Percentiles rank a stretch among this genome's conserved stretches.
These are phyloP conservation scores for Trachelus iudaicus DNA, from an alignment of 2,888 invertebrate genomes.

Conservation along the genomic window DNA sequence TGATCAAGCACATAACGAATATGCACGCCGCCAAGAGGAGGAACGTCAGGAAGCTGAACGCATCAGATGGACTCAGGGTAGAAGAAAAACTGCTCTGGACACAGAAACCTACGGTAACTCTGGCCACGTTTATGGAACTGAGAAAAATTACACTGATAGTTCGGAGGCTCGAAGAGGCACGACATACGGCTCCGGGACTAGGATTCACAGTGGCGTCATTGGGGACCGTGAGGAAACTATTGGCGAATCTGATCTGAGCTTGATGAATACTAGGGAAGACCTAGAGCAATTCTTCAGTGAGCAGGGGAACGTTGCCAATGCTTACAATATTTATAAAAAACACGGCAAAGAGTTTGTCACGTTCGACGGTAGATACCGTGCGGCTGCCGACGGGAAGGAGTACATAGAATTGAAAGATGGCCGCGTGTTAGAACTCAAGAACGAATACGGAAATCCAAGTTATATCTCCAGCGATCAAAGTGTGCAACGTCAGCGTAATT, in stretches of 20 bases:
- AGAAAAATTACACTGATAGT: slow-evolving; percentile 34
- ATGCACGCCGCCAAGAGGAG: slow-evolving; percentile 18
- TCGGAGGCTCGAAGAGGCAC: slow-evolving; percentile 15
- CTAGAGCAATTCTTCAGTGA: slow-evolving; percentile 40
- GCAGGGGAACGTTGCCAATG: slow-evolving; percentile 39
- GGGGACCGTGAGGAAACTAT: slow-evolving; percentile 51
- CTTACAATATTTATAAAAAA: slow-evolving; percentile 38
- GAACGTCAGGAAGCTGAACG: slow-evolving; percentile 34
- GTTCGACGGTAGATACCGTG: slow-evolving; percentile 47
- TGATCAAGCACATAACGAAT: background rate
- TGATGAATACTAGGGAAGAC: slow-evolving; percentile 6
- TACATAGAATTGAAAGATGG: slow-evolving; percentile 54
- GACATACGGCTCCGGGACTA: slow-evolving; percentile 17
- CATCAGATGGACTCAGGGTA: slow-evolving; percentile 24
- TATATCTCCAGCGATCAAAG: slow-evolving; percentile 27
- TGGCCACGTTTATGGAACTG: slow-evolving; percentile 46
- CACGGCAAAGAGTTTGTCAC: slow-evolving; percentile 46
- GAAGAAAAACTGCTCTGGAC: slow-evolving; percentile 21
- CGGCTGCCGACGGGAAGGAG: slow-evolving; percentile 40
- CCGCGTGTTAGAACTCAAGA: slow-evolving; percentile 46
- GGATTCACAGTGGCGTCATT: slow-evolving; percentile 27
- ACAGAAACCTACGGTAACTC: slow-evolving; percentile 18
- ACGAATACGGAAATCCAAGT: slow-evolving; percentile 42
- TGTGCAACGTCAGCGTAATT: slow-evolving; percentile 27
- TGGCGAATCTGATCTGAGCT: slow-evolving; percentile 35